A percentile compares a stretch with the other conserved stretches of the same genome.
Evolutionary conservation across 2,113 vertebrate genomes (phyloP).

Genomic region (Coracopsis vasa): DNA sequence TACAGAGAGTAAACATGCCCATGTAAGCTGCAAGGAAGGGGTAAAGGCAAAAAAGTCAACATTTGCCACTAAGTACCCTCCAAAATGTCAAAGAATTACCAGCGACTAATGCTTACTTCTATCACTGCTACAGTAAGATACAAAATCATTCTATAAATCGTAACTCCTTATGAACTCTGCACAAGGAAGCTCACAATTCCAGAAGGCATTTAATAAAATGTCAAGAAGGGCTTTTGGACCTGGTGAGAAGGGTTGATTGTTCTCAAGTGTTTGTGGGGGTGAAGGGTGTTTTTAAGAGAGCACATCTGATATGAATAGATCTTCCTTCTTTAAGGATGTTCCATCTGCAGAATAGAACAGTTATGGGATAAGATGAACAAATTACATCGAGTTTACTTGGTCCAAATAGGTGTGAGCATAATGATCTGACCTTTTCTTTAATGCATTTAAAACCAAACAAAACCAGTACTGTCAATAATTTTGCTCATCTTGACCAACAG

Average conservation of each 20-base stretch:
- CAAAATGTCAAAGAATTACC: neutral
- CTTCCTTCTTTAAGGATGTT: neutral
- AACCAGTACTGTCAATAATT: neutral
- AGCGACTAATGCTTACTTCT: neutral
- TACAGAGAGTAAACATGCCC: neutral
- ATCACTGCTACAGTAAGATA: neutral
- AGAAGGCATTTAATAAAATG: neutral
- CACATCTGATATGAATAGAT: neutral
- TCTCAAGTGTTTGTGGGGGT: neutral
- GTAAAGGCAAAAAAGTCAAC: neutral
- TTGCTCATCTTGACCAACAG: neutral
- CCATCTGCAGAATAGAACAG: neutral
- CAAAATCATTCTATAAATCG: neutral
- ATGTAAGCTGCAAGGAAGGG: neutral
- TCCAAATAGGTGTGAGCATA: neutral
- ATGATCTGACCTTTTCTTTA: neutral
- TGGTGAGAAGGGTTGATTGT: neutral
- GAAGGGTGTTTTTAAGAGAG: neutral
- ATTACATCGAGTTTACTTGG: neutral
- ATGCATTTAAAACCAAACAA: neutral
- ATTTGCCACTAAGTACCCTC: neutral
- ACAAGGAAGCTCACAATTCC: neutral
- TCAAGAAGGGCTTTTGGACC: neutral
- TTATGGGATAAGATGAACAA: neutral
- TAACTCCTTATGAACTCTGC: neutral